Evolutionary conservation across 1,140 invertebrate species (phyloP).

Genomic region (Trachymyrmex septentrionalis): DNA sequence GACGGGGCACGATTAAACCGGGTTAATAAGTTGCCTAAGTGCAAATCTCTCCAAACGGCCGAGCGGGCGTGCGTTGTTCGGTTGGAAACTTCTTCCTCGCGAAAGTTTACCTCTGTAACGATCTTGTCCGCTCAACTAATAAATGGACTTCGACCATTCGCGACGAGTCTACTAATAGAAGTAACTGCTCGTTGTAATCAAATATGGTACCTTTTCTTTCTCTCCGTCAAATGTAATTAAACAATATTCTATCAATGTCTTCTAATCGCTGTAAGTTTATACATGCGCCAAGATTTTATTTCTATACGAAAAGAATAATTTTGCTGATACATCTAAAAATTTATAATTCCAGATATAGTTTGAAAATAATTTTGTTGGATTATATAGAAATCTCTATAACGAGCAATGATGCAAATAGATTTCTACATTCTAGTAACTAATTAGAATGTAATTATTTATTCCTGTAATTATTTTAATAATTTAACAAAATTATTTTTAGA

Average conservation of each 20-base stretch:
- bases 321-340: too few relatives aligned
- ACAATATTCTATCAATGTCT: not conserved
- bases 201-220: constrained; percentile 12
- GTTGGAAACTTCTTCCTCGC: constrained; percentile 41
- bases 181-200: constrained; percentile 27
- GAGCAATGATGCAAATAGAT: too few relatives aligned
- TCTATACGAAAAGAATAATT: not conserved
- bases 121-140: constrained; percentile 55
- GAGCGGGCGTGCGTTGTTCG: constrained; percentile 47
- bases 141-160: constrained; percentile 52
- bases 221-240: not conserved
- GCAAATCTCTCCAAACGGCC: constrained; percentile 50
- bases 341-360: too few relatives aligned
- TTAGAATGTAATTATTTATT: too few relatives aligned
- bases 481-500: too few relatives aligned
- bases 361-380: too few relatives aligned
- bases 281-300: not conserved
- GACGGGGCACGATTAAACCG: constrained; percentile 54
- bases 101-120: constrained; percentile 53
- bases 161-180: constrained; percentile 20
- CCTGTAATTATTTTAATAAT: too few relatives aligned
- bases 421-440: too few relatives aligned
- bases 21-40: constrained; percentile 62
- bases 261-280: not conserved
- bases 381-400: too few relatives aligned